A percentile compares a stretch with the other conserved stretches of the same genome.
phyloP scores from a whole-genome alignment of 2,888 invertebrate species.

The Drosophila seclusa region DNA sequence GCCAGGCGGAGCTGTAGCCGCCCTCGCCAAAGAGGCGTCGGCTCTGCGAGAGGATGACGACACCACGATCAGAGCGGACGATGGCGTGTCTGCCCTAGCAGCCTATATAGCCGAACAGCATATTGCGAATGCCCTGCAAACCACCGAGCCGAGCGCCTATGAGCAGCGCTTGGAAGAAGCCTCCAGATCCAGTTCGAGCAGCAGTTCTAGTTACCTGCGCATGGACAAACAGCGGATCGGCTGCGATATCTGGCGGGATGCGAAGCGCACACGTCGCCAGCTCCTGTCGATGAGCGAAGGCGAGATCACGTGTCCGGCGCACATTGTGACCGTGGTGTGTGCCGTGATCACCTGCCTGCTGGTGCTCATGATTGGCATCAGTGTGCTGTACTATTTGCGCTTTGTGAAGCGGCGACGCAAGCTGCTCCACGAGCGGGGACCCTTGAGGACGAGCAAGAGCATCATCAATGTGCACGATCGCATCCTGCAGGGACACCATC shows the following conservation, averaged over 20 bases:
- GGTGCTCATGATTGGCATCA: slow-evolving; percentile 84
- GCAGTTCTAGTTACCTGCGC: slow-evolving; percentile 70
- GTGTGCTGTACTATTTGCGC: slow-evolving; percentile 84
- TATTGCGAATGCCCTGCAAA: slow-evolving; percentile 67
- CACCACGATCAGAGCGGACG: slow-evolving; percentile 53
- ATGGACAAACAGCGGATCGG: slow-evolving; percentile 84
- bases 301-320: slow-evolving; percentile 85
- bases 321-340: slow-evolving; percentile 85
- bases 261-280: slow-evolving; percentile 76
- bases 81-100: slow-evolving; percentile 69
- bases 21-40: slow-evolving; percentile 70
- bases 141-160: slow-evolving; percentile 67
- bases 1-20: slow-evolving; percentile 77
- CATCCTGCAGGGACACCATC: slow-evolving; percentile 83
- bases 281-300: slow-evolving; percentile 83
- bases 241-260: slow-evolving; percentile 84
- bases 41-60: slow-evolving; percentile 56
- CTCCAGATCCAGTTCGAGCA: slow-evolving; percentile 52
- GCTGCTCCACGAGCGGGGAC: slow-evolving; percentile 82
- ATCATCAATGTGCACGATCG: slow-evolving; percentile 85
- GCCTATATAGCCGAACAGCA: slow-evolving; percentile 81
- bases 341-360: slow-evolving; percentile 84
- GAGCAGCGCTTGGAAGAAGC: slow-evolving; percentile 45
- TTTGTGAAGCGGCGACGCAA: slow-evolving; percentile 84
- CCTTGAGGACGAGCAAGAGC: slow-evolving; percentile 82